Conservation (phyloP, 2,888 invertebrate genomes). For the Drosophila seclusa region DNA sequence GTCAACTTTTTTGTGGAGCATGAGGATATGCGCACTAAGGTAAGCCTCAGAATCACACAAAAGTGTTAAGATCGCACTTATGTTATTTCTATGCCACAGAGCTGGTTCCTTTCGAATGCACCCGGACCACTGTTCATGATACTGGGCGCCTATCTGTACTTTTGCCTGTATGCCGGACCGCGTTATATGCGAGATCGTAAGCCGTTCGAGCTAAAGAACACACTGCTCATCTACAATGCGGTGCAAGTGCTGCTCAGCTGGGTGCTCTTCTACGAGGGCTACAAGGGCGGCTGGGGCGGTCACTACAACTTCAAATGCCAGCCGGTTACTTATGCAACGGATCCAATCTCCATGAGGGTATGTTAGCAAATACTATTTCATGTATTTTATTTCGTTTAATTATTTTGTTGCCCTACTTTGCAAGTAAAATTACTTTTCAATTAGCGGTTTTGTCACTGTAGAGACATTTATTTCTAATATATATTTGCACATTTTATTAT, state of each 20-base stretch:
- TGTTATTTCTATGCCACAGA: slow-evolving; percentile 72
- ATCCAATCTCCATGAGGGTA: slow-evolving; percentile 87
- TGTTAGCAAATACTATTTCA: slow-evolving; percentile 10
- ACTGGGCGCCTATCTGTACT: slow-evolving; percentile 89
- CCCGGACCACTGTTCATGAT: slow-evolving; percentile 90
- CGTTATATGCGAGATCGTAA: slow-evolving; percentile 94
- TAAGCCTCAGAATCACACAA: slow-evolving; percentile 3
- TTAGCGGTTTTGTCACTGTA: background rate
- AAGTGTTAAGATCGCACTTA: background rate
- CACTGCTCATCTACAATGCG: slow-evolving; percentile 94
- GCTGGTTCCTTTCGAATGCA: slow-evolving; percentile 91
- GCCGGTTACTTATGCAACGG: slow-evolving; percentile 88
- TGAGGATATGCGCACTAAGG: slow-evolving; percentile 84
- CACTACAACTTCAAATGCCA: slow-evolving; percentile 90
- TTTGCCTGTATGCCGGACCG: slow-evolving; percentile 92
- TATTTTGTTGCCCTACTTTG: too few species aligned
- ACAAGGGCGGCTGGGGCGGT: slow-evolving; percentile 87
- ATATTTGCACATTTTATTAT: background rate
- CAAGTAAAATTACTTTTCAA: too few species aligned
- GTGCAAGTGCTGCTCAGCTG: slow-evolving; percentile 93
- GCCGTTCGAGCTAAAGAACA: slow-evolving; percentile 92
- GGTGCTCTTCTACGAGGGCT: slow-evolving; percentile 90
- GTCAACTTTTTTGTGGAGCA: slow-evolving; percentile 85
- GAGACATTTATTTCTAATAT: background rate
- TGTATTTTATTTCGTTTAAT: background rate